phyloP scores from a whole-genome alignment of 1,140 invertebrate genomes.

The Drosophila sproati region DNA sequence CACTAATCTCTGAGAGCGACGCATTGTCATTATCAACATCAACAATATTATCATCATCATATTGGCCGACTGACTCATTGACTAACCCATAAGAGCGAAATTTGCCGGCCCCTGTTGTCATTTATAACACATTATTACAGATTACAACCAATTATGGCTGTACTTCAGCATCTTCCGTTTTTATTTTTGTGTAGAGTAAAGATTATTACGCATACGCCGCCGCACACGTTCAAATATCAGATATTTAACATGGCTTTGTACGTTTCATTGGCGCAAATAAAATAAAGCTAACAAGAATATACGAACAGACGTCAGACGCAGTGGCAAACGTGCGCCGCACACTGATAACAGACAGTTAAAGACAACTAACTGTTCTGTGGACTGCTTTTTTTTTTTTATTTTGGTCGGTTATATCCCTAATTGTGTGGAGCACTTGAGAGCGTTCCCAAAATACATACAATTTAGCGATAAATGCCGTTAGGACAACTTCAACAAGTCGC shows the following conservation, averaged over 20 bases:
- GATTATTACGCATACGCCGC: constrained; percentile 62
- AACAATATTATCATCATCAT: not conserved
- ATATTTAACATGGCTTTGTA: constrained; percentile 46
- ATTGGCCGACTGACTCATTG: constrained; percentile 46
- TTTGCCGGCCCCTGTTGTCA: constrained; percentile 36
- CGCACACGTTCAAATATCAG: constrained; percentile 46
- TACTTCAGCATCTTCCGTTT: constrained; percentile 40
- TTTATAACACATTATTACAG: constrained; percentile 28
- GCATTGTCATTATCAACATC: constrained; percentile 12
- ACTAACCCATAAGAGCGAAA: constrained; percentile 13
- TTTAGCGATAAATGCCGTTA: constrained; percentile 6
- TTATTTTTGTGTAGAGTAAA: constrained; percentile 18
- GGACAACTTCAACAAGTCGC: constrained; percentile 34
- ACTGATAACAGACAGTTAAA: constrained; percentile 41
- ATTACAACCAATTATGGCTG: constrained; percentile 37
- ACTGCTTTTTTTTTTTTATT: not conserved
- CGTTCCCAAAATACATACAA: constrained; percentile 27
- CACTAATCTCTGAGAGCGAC: not conserved
- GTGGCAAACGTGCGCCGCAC: constrained; percentile 50
- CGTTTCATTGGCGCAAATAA: constrained; percentile 47
- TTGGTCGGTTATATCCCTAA: constrained; percentile 37
- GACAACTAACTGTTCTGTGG: not conserved
- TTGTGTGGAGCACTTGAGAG: constrained; percentile 39
- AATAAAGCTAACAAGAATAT: constrained; percentile 34
- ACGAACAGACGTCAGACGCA: constrained; percentile 58